Base-by-base conservation (phyloP, 2,797 vertebrate genomes). In the Adelosebastes latens region DNA sequence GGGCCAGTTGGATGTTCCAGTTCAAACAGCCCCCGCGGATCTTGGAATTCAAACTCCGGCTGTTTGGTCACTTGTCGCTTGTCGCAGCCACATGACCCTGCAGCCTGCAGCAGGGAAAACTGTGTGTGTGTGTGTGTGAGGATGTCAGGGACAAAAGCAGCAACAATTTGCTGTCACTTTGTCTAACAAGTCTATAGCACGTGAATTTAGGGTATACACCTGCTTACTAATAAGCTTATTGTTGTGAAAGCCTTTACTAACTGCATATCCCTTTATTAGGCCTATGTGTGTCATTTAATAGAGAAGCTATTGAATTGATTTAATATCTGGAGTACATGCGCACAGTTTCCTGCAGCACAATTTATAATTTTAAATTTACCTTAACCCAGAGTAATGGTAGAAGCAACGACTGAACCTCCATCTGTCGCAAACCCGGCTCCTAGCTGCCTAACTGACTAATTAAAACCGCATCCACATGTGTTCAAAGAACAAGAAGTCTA, bases 401-500 rank as follows among this genome's bases (percentile, higher is more conserved):
- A 83, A 91, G 85, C 77, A 76, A 75, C 72, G 2, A 59, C 77
- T 72, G 20, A 82, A 82, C 81, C 84, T 91, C 89, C 87, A 87
- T 87, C 87, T 90, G 68, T 88, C 16, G 27, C 68, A 86, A 91
- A 82, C 55, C 82, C 64, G 42, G 76, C 34, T 87, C 68, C 86
- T 79, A 25, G 83, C 91, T 87, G 91, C 85, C 93, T 91, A 89
- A 93, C 92, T 80, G 92, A 92, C 92, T 93, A 93, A 95, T 94
- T 94, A 94, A 93, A 93, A 92, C 72, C 62, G 74, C 92, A 91
- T 92, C 92, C 92, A 93, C 91, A 92, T 90, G 90, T 93, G 90
- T 92, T 93, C 89, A 93, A 93, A 92, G 91, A 94, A 92, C 90
- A 92, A 94, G 92, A 93, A 93, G 92, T 93, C 93, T 93, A 94